Percentiles rank a stretch among this genome's conserved stretches.
phyloP scores from a whole-genome alignment of 2,113 vertebrate genomes.

The Tachysurus vachellii region DNA sequence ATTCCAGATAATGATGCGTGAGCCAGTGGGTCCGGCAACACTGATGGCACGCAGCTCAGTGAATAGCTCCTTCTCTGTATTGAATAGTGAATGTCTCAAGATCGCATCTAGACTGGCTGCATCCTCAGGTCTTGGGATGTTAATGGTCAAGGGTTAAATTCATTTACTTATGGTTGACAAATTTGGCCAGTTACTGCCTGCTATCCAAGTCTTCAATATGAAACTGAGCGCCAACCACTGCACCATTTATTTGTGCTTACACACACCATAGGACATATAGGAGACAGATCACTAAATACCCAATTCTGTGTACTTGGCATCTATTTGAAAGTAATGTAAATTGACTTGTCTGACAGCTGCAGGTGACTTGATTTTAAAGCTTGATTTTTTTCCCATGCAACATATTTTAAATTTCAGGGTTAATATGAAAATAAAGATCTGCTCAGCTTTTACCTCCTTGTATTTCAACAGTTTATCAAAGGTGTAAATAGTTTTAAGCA shows the following conservation, averaged over 20 bases:
- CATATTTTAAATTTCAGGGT: not conserved
- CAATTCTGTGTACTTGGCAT: not conserved
- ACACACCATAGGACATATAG: not conserved
- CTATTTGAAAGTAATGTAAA: not conserved
- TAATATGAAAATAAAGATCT: not conserved
- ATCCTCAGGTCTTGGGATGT: constrained; percentile 65
- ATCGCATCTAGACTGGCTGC: constrained; percentile 83
- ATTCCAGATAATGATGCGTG: constrained; percentile 95
- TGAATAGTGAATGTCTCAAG: constrained; percentile 81
- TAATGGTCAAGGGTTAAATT: constrained; percentile 69
- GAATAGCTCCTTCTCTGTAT: constrained; percentile 75
- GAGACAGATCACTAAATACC: not conserved
- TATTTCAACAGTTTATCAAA: not conserved
- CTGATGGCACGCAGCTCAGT: constrained; percentile 80
- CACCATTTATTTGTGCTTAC: not conserved
- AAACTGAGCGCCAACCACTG: not conserved
- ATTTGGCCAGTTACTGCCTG: not conserved
- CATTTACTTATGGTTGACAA: not conserved
- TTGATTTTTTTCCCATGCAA: not conserved
- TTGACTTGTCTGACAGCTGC: not conserved
- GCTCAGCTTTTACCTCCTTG: not conserved
- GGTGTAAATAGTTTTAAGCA: not conserved
- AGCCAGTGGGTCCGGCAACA: constrained; percentile 72
- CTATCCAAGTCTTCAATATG: not conserved
- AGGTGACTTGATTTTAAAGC: not conserved